These are phyloP conservation scores for Melinaea menophilus DNA, from an alignment of 2,888 invertebrate genomes.

Conservation along the genomic window DNA sequence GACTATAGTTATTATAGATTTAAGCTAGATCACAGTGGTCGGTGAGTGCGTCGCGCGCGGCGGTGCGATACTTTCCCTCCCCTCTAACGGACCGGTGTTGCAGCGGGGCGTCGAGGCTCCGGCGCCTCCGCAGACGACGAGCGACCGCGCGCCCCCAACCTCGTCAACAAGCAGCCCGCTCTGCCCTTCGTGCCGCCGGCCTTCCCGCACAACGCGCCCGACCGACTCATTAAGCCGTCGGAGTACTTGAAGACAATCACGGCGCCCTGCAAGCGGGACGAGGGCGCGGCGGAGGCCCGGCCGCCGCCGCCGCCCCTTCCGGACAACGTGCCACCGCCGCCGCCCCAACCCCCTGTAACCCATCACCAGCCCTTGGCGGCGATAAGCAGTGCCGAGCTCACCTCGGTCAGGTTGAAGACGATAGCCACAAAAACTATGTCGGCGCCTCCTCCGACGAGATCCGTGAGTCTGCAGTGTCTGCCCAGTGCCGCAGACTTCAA, in stretches of 20 bases:
- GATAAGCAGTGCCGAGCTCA: conserved; percentile 91
- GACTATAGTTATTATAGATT: conserved; percentile 16
- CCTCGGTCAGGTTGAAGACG: conserved; percentile 88
- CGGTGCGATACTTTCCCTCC: conserved; percentile 63
- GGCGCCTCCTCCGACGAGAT: conserved; percentile 82
- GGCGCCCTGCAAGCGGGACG: conserved; percentile 76
- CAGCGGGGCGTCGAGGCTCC: conserved; percentile 70
- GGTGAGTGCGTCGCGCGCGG: conserved; percentile 24
- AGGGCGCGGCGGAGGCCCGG: conserved; percentile 78
- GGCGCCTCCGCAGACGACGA: conserved; percentile 74
- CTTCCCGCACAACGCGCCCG: conserved; percentile 88
- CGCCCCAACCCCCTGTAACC: conserved; percentile 54
- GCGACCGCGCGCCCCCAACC: conserved; percentile 78
- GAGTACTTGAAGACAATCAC: conserved; percentile 93
- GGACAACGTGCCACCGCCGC: conserved; percentile 55
- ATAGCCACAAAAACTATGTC: conserved; percentile 89
- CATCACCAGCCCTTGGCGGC: conserved; percentile 88
- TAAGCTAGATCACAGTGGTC: conserved; percentile 23
- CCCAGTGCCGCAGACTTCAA: conserved; percentile 83
- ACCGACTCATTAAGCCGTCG: conserved; percentile 93
- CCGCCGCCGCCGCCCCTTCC: conserved; percentile 76
- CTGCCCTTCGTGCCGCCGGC: conserved; percentile 94
- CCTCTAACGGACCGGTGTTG: conserved; percentile 48
- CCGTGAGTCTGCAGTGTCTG: conserved; percentile 85
- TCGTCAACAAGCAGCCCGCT: conserved; percentile 91